Evolutionary conservation across 2,888 invertebrate species (phyloP).

Genomic region (Gasteruption jaculator): DNA sequence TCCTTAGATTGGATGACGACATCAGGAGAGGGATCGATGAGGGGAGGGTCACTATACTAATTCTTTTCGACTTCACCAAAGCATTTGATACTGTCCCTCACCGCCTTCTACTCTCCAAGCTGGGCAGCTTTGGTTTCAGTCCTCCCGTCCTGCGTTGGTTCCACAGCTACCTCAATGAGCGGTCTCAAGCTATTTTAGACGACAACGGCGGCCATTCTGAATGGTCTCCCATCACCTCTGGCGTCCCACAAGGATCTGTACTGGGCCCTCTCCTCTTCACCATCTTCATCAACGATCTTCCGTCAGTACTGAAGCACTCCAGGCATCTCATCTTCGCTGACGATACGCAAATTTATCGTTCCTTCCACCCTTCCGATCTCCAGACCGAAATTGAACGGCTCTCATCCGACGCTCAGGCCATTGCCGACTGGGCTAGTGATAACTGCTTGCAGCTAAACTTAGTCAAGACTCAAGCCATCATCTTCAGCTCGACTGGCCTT

Average conservation of each 20-base stretch:
- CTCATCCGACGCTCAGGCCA: not conserved
- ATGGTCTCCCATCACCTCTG: not conserved
- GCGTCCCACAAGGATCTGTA: slow-evolving; percentile 1
- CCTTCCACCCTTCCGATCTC: not conserved
- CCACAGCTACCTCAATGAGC: not conserved
- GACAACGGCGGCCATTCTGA: not conserved
- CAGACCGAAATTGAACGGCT: not conserved
- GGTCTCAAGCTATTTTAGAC: not conserved
- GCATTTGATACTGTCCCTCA: slow-evolving; percentile 1
- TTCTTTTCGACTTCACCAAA: slow-evolving; percentile 11
- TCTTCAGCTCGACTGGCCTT: not conserved
- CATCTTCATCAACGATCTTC: not conserved
- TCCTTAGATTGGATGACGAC: slow-evolving; percentile 7
- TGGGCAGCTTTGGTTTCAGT: not conserved
- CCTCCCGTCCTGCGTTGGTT: not conserved
- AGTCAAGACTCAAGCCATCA: not conserved
- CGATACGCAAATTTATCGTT: not conserved
- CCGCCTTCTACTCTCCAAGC: not conserved
- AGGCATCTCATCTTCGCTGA: not conserved
- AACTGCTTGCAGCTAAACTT: not conserved
- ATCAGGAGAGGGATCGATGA: slow-evolving; percentile 4
- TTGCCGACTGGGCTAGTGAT: not conserved
- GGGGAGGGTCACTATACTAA: not conserved
- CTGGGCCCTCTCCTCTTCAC: not conserved
- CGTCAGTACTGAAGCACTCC: not conserved